These are phyloP conservation scores for Sander vitreus DNA, from an alignment of 2,113 vertebrate genomes.

Conservation along the genomic window DNA sequence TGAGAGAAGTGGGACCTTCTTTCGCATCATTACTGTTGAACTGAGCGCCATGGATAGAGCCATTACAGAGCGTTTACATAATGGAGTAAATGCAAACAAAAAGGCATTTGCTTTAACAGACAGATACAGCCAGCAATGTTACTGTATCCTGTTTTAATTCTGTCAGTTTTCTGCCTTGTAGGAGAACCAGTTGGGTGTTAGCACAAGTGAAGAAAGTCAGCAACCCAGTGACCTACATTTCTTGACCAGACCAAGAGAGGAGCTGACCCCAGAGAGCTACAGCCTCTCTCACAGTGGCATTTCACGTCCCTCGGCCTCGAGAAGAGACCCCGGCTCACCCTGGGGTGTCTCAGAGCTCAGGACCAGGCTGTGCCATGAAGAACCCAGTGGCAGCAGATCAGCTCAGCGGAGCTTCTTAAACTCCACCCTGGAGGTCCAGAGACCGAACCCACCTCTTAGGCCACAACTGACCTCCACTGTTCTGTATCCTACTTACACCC, in stretches of 20 bases:
- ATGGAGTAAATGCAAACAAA: background rate
- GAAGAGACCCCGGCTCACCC: slow-evolving; percentile 45
- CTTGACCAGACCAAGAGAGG: slow-evolving; percentile 21
- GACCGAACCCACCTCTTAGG: slow-evolving; percentile 58
- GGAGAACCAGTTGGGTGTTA: slow-evolving; percentile 27
- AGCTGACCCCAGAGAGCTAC: slow-evolving; percentile 15
- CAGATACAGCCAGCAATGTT: background rate
- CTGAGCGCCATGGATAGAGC: background rate
- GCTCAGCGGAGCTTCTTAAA: slow-evolving; percentile 59
- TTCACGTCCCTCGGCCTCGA: slow-evolving; percentile 28
- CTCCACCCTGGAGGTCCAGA: slow-evolving; percentile 58
- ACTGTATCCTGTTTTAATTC: background rate
- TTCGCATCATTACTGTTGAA: background rate
- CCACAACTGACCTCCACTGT: slow-evolving; percentile 72
- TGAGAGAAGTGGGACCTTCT: background rate
- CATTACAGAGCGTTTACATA: background rate
- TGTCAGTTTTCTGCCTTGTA: slow-evolving; percentile 26
- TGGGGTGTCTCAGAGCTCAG: slow-evolving; percentile 58
- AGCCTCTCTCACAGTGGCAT: slow-evolving; percentile 21
- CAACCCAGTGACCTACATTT: slow-evolving; percentile 8
- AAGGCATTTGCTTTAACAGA: background rate
- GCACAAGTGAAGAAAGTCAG: slow-evolving; percentile 8
- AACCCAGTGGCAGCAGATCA: slow-evolving; percentile 31
- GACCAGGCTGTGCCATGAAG: background rate
- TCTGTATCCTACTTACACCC: slow-evolving; percentile 51